phyloP scores from a whole-genome alignment of 2,888 invertebrate genomes.

The Heliconius charithonia region DNA sequence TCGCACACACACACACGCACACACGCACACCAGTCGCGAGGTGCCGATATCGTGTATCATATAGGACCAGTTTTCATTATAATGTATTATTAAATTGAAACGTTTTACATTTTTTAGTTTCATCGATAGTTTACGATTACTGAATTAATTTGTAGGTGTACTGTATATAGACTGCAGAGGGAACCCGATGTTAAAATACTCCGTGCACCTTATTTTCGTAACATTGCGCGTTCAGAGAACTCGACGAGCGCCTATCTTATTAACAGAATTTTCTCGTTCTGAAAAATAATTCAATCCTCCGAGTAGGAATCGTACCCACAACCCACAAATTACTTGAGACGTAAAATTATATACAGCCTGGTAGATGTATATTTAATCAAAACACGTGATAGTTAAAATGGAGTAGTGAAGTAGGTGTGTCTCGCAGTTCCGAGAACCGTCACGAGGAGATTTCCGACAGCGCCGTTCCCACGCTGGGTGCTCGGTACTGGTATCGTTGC shows the following conservation, averaged over 20 bases:
- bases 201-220: too few species aligned
- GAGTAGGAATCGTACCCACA: too few species aligned
- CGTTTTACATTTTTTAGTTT: not conserved
- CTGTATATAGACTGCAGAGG: too few species aligned
- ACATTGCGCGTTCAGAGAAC: too few species aligned
- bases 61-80: conserved; percentile 3
- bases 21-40: not conserved
- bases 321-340: too few species aligned
- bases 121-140: too few species aligned
- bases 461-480: conserved; percentile 21
- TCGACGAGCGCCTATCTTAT: too few species aligned
- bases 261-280: too few species aligned
- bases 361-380: not conserved
- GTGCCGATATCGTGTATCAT: conserved; percentile 5
- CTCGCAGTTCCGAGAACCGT: conserved; percentile 21
- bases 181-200: too few species aligned
- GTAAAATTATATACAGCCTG: not conserved
- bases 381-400: not conserved
- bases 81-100: not conserved
- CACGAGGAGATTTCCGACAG: not conserved
- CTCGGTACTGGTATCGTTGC: not conserved
- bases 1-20: not conserved
- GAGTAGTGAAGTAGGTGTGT: conserved; percentile 4
- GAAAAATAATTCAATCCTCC: too few species aligned
- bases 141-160: too few species aligned